A percentile compares a stretch with the other conserved stretches of the same genome.
Conservation (phyloP, 2,888 invertebrate species). For the Tridacna crocea region DNA sequence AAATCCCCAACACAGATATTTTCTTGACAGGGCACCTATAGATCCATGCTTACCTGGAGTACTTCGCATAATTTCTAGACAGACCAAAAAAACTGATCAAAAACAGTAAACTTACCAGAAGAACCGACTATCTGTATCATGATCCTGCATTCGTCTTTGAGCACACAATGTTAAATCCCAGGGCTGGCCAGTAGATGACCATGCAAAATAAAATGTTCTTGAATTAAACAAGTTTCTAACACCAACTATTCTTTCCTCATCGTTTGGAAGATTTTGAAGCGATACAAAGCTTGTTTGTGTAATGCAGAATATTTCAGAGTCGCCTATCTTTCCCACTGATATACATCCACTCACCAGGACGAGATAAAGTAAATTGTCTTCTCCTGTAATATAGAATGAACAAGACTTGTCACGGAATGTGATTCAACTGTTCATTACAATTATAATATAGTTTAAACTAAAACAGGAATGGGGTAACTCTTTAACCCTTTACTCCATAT, state of each 20-base stretch:
- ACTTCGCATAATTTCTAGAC: too few relatives aligned
- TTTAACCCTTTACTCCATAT: too few relatives aligned
- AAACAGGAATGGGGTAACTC: too few relatives aligned
- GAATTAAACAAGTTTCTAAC: conserved; percentile 95
- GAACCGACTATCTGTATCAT: conserved; percentile 95
- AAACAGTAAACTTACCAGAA: conserved; percentile 89
- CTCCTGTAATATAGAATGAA: conserved; percentile 66
- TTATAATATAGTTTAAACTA: too few relatives aligned
- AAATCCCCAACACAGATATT: too few relatives aligned
- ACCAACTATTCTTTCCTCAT: conserved; percentile 84
- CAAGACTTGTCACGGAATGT: too few relatives aligned
- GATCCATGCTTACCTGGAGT: too few relatives aligned
- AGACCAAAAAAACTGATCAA: too few relatives aligned
- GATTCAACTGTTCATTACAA: too few relatives aligned
- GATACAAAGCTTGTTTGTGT: conserved; percentile 96
- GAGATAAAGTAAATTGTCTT: conserved; percentile 88
- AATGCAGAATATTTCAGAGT: conserved; percentile 97
- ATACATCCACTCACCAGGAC: conserved; percentile 98
- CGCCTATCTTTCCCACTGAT: conserved; percentile 97
- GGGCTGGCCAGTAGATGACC: conserved; percentile 87
- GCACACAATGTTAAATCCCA: conserved; percentile 97
- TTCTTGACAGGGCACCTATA: too few relatives aligned
- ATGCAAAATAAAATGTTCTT: conserved; percentile 99
- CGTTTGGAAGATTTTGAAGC: conserved; percentile 85
- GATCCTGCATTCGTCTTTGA: conserved; percentile 93